phyloP scores from a whole-genome alignment of 2,113 vertebrate species.

The Tetrax tetrax region DNA sequence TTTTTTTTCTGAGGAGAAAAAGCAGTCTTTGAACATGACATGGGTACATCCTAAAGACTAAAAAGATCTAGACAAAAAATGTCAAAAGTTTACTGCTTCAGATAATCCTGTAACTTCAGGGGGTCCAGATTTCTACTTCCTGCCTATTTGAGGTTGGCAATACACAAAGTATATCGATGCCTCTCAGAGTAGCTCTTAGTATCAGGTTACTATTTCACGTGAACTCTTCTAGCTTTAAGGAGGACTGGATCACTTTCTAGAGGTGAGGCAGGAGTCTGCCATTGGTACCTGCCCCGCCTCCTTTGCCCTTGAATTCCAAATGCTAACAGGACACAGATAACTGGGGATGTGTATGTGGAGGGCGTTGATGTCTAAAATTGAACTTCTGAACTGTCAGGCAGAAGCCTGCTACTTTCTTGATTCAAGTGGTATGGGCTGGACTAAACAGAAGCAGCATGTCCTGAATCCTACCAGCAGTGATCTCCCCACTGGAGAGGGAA shows the following conservation, averaged over 20 bases:
- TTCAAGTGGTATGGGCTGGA: neutral
- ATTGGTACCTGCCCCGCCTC: accelerated
- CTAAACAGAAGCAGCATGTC: neutral
- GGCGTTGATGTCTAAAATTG: neutral
- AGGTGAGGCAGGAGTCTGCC: neutral
- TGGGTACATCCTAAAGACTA: neutral
- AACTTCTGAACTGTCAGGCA: neutral
- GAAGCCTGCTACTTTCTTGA: neutral
- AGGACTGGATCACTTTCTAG: neutral
- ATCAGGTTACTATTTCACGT: neutral
- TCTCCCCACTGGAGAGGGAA: neutral
- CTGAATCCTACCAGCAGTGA: neutral
- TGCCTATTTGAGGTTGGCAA: neutral
- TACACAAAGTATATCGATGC: neutral
- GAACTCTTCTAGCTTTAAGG: neutral
- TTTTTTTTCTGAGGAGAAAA: neutral
- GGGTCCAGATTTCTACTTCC: neutral
- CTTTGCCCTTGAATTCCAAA: neutral
- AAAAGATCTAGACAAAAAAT: neutral
- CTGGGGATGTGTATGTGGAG: neutral
- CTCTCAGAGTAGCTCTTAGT: neutral
- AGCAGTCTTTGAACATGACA: neutral
- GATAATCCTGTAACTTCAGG: neutral
- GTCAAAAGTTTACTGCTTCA: neutral
- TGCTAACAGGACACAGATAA: neutral